phyloP scores from a whole-genome alignment of 2,797 vertebrate species.

The Megalops cyprinoides region DNA sequence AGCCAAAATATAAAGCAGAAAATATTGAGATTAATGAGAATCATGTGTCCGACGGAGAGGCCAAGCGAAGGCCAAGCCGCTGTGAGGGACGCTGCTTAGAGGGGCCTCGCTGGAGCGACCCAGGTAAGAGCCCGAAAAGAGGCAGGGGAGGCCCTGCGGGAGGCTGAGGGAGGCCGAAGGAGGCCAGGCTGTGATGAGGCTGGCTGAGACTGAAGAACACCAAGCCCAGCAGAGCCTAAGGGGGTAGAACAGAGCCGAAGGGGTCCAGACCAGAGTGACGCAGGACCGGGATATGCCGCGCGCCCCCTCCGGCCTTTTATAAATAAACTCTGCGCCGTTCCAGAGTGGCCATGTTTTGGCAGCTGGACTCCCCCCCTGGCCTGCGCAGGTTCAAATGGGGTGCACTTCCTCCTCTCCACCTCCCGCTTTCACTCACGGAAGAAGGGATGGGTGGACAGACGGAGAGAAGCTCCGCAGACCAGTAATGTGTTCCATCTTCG shows the following conservation, averaged over 20 bases:
- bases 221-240: background rate
- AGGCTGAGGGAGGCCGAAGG: background rate
- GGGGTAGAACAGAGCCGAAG: background rate
- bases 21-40: background rate
- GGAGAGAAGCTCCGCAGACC: slow-evolving; percentile 3
- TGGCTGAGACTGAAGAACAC: background rate
- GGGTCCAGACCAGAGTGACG: background rate
- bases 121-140: background rate
- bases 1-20: slow-evolving; percentile 12
- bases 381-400: background rate
- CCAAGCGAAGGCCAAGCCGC: background rate
- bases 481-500: slow-evolving; percentile 23
- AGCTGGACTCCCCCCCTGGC: slow-evolving; percentile 22
- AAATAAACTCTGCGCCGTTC: slow-evolving; percentile 21
- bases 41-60: background rate
- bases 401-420: background rate
- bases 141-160: background rate
- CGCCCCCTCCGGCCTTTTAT: slow-evolving; percentile 5
- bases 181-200: background rate
- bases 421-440: background rate
- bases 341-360: slow-evolving; percentile 28
- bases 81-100: background rate
- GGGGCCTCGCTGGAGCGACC: background rate
- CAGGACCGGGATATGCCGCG: background rate
- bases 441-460: background rate